Percentiles rank a stretch among this genome's conserved stretches.
phyloP scores from a whole-genome alignment of 2,113 vertebrate genomes.

The Pipra filicauda region DNA sequence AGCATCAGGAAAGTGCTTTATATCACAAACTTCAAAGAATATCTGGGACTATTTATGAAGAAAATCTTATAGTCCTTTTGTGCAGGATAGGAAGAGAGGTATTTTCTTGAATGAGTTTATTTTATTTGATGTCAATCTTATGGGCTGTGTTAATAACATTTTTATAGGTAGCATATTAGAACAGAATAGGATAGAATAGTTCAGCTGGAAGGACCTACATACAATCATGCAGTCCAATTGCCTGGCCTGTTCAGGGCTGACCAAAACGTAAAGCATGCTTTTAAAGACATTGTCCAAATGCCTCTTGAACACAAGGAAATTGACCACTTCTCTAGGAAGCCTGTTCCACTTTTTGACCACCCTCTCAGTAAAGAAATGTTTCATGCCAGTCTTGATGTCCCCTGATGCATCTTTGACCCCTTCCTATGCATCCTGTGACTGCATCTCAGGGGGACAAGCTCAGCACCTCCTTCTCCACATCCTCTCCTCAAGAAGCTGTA shows the following conservation, averaged over 20 bases:
- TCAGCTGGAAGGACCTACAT: not conserved
- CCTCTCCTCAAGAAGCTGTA: not conserved
- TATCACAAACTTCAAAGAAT: not conserved
- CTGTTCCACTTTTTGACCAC: not conserved
- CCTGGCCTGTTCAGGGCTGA: not conserved
- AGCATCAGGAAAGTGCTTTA: not conserved
- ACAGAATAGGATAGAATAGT: not conserved
- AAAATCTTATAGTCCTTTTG: not conserved
- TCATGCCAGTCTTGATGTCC: not conserved
- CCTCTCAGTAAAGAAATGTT: not conserved
- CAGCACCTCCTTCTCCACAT: not conserved
- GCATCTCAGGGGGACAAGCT: not conserved
- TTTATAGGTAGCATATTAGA: not conserved
- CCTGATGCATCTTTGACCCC: not conserved
- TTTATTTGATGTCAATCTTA: not conserved
- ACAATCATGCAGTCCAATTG: fast-evolving
- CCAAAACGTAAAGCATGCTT: not conserved
- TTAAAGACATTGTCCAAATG: not conserved
- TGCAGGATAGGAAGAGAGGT: not conserved
- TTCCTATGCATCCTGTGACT: fast-evolving
- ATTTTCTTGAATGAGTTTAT: not conserved
- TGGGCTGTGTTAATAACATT: not conserved
- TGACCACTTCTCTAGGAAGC: not conserved
- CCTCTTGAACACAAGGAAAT: not conserved
- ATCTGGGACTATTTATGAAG: not conserved